Evolutionary conservation across 2,797 vertebrate genomes (phyloP), one percentile per base, ranked within the genome.

Genomic region (Telmatherina bonti): DNA sequence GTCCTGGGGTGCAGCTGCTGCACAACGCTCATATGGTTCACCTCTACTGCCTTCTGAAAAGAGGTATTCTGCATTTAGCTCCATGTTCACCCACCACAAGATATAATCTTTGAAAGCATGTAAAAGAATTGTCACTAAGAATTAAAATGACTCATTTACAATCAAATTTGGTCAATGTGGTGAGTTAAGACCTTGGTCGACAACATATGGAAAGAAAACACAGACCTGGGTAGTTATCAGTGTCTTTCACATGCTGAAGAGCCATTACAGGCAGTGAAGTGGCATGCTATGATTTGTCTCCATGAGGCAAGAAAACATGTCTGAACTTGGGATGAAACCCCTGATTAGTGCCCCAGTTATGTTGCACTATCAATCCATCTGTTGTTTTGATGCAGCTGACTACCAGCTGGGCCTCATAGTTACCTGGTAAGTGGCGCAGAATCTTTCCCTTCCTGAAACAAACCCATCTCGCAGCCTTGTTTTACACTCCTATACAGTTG

Each of bases 281-380:
- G 15, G 38, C 5, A 5, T 22, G 0, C 10, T 8, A 35, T 45
- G 12, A 62, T 47, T 62, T 45, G 7, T 10, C 15, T 66, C 15
- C 20, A 67, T 15, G 29, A 56, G 33, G 5, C 1, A 3, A 7
- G n/a, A 35, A 56, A 38, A 31, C 35, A 49, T 30, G 41, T 74
- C 64, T 61, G 57, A 70, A 56, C 22, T 68, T 33, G 56, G 72
- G 61, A 47, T 41, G 33, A 61, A 78, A 74, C 58, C 26, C 64
- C 61, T 77, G 41, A 77, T 67, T 30, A 54, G 45, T 53, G 8
- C 70, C 59, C 63, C 67, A 33, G 72, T 58, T 35, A 68, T 49
- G 30, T 62, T 51, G 54, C 56, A 52, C 70, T 77, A 67, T 67
- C 60, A 51, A 64, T 78, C 85, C 82, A 89, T 89, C 86, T 90